A percentile compares a stretch with the other conserved stretches of the same genome.
These are phyloP conservation scores for Ormia ochracea DNA, from an alignment of 2,888 invertebrate species.

Conservation along the genomic window DNA sequence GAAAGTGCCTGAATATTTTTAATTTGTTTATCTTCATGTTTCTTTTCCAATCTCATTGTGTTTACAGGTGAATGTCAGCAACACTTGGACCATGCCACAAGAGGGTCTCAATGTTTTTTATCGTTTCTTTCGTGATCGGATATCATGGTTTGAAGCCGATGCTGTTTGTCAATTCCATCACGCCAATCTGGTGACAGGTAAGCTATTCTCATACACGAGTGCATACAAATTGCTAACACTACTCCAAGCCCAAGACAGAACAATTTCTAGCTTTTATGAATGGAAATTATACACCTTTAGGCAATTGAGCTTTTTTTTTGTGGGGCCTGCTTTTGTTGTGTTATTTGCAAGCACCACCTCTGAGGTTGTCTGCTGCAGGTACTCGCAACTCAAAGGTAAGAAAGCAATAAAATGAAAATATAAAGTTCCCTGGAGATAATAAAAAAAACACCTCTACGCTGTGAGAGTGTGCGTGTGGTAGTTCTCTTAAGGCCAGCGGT, in stretches of 20 bases:
- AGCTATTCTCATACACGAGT: constrained; percentile 63
- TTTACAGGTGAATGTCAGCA: constrained; percentile 87
- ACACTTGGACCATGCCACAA: constrained; percentile 88
- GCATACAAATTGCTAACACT: background rate
- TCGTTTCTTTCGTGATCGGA: constrained; percentile 89
- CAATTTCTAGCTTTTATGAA: background rate
- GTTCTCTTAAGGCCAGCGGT: no score
- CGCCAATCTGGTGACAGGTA: constrained; percentile 88
- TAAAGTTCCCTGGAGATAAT: no score
- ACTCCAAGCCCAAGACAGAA: background rate
- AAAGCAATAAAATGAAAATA: no score
- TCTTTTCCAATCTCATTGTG: background rate
- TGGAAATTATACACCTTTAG: constrained; percentile 31
- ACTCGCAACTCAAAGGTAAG: no score
- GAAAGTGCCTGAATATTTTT: background rate
- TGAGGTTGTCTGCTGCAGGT: no score
- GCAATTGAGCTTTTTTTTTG: background rate
- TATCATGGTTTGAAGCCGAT: constrained; percentile 90
- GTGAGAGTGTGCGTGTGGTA: no score
- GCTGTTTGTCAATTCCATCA: constrained; percentile 90
- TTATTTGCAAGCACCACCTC: constrained; percentile 38
- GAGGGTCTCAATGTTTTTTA: constrained; percentile 89
- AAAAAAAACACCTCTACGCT: no score
- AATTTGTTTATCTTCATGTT: background rate
- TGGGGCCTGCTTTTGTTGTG: background rate